Evolutionary conservation across 2,797 vertebrate genomes (phyloP), one percentile per base, ranked within the genome.

Genomic region (Sebastes aleutianus): DNA sequence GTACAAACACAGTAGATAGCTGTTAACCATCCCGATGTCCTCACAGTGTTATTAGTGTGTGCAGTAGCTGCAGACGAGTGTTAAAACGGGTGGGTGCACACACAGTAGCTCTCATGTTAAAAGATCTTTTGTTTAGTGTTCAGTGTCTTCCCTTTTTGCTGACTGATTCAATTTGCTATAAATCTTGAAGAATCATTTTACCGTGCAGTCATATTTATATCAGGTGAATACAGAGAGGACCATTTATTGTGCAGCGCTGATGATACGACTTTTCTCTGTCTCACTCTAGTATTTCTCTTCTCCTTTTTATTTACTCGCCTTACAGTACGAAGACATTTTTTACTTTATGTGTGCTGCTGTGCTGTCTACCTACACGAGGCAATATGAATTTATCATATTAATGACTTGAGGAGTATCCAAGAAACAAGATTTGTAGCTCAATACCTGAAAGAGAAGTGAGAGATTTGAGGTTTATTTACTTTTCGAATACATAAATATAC

Each of bases 381-480:
- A 88, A 87, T 90, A 83, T 61, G 73, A 80, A 59, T 43, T 87
- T 65, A 79, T 87, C 91, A 90, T 84, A 29, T 85, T 87, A 87
- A 92, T 81, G 87, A 84, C 84, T 87, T 74, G 36, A 80, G 81
- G 87, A 88, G 87, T 89, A 83, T 83, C 82, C 56, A 81, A 87
- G 78, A 74, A 74, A 76, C 65, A 63, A 82, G 85, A 87, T 91
- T 91, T 85, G 87, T 84, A 26, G 75, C 74, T 75, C 5, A 24
- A 57, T 54, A 79, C 7, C 32, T 20, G 61, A 67, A 47, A 36
- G 68, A 50, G 66, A 78, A 16, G 57, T 9, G 3, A 78, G 22
- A 65, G 50, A 75, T 84, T 61, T 70, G 39, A 79, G 39, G 29
- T 64, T 64, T 70, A 22, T 82, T 47, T 57, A 4, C 70, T 68